phyloP scores from a whole-genome alignment of 1,140 invertebrate species.

The Pseudomyrmex pallidus region DNA sequence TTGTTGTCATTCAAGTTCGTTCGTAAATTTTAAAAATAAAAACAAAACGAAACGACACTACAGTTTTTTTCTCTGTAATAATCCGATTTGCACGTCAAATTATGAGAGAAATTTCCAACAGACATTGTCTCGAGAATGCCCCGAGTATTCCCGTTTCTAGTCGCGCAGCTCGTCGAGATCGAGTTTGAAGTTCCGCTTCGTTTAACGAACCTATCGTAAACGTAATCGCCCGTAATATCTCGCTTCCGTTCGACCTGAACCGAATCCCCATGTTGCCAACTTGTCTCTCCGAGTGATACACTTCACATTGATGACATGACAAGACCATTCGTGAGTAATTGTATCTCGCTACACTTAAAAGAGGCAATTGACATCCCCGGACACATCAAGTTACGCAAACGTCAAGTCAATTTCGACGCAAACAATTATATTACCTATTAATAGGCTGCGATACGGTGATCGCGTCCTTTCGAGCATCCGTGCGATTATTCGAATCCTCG shows the following conservation, averaged over 20 bases:
- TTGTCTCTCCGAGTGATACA: background rate
- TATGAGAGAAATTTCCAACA: background rate
- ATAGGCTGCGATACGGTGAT: constrained; percentile 15
- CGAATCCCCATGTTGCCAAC: background rate
- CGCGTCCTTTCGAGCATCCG: constrained; percentile 11
- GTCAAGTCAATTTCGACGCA: background rate
- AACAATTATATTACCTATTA: constrained; percentile 62
- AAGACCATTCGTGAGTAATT: constrained; percentile 17
- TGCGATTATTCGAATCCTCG: constrained; percentile 36
- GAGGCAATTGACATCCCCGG: background rate
- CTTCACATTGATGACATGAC: background rate
- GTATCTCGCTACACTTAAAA: constrained; percentile 2
- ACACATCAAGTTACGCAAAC: background rate
- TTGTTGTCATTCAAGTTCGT: background rate
- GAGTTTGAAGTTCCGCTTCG: constrained; percentile 47
- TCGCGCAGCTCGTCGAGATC: constrained; percentile 15
- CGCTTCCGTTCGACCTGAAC: constrained; percentile 29
- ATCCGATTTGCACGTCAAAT: background rate
- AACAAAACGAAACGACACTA: no score
- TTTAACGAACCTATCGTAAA: constrained; percentile 51
- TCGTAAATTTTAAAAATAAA: background rate
- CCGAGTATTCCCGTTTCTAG: constrained; percentile 16
- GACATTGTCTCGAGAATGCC: background rate
- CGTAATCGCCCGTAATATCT: constrained; percentile 48
- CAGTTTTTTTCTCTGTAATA: background rate